Evolutionary conservation across 2,888 invertebrate genomes (phyloP).

Genomic region (Drosophila acutilabella): DNA sequence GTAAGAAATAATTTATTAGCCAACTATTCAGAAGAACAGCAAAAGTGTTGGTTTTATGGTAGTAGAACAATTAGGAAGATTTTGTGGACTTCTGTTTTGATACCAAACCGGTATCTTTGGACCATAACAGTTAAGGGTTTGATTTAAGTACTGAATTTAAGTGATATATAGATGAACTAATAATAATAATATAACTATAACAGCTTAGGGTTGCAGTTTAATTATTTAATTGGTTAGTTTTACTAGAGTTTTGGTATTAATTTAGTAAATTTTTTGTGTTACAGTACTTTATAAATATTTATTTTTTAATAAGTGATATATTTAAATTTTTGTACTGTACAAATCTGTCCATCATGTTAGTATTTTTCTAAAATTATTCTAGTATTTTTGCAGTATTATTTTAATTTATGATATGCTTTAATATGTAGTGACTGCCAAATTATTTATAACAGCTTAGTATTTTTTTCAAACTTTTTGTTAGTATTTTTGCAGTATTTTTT

Average conservation of each 20-base stretch:
- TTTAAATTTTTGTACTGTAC: no score
- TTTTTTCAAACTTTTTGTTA: no score
- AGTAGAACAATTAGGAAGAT: neutral
- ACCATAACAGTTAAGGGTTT: neutral
- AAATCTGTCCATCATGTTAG: neutral
- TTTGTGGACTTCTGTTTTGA: neutral
- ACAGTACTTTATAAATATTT: no score
- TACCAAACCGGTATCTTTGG: neutral
- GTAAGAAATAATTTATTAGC: neutral
- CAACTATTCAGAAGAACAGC: slow-evolving; percentile 3
- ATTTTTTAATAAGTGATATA: no score
- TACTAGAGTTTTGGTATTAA: neutral
- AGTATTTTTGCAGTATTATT: neutral
- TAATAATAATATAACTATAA: no score
- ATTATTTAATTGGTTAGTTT: no score
- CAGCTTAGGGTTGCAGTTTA: neutral
- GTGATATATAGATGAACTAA: neutral
- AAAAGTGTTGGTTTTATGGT: neutral
- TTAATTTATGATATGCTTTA: no score
- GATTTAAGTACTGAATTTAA: neutral
- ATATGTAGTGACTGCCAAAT: no score
- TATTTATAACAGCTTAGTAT: no score
- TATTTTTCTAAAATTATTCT: neutral
- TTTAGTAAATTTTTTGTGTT: neutral
- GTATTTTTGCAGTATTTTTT: no score